Percentiles rank a stretch among this genome's conserved stretches.
Conservation (phyloP, 2,797 vertebrate genomes). For the Micrastur ruficollis region DNA sequence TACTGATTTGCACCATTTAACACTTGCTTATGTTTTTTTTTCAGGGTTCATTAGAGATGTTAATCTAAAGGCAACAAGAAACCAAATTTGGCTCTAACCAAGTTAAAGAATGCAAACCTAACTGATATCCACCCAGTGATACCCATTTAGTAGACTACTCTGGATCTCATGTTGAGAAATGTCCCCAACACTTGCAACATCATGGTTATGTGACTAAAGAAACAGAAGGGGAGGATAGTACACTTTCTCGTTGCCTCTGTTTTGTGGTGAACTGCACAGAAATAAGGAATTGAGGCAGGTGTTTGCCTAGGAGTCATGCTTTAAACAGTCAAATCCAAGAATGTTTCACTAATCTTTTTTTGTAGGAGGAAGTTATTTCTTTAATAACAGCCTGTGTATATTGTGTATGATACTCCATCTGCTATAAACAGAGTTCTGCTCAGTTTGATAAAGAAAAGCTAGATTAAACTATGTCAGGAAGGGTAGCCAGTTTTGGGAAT, state of each 20-base stretch:
- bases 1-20: neutral
- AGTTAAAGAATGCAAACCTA: neutral
- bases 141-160: neutral
- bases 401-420: neutral
- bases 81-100: neutral
- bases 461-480: neutral
- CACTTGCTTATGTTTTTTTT: neutral
- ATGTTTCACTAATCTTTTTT: neutral
- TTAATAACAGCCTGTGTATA: neutral
- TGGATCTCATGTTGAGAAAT: neutral
- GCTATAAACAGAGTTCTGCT: neutral
- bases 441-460: neutral
- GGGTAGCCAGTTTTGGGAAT: neutral
- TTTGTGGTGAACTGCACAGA: neutral
- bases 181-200: neutral
- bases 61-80: neutral
- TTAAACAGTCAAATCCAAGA: neutral
- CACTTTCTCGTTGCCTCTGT: neutral
- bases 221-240: neutral
- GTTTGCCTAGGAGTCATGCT: neutral
- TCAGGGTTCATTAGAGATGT: neutral
- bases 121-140: neutral
- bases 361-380: neutral
- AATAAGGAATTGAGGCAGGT: neutral
- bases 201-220: neutral